These are phyloP conservation scores for Nebria salina DNA, from an alignment of 2,888 invertebrate genomes.

Conservation along the genomic window DNA sequence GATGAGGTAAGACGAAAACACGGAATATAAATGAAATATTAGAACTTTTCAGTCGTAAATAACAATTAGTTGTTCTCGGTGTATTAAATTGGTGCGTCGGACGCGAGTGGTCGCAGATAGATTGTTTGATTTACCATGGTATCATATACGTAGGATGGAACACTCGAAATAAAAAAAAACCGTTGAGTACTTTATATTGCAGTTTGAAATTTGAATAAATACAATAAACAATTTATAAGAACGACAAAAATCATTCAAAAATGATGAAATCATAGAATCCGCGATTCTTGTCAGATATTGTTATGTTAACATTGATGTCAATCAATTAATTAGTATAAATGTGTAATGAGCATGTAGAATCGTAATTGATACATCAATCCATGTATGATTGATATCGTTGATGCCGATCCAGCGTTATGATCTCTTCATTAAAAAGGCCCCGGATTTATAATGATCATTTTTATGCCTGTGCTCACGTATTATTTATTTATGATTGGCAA, in stretches of 20 bases:
- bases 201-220: too few relatives aligned
- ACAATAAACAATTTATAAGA: too few relatives aligned
- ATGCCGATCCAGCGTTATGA: conserved; percentile 7
- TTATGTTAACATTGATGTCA: too few relatives aligned
- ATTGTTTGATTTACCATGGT: conserved; percentile 10
- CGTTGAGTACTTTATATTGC: background rate
- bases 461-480: conserved; percentile 20
- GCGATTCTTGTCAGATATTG: too few relatives aligned
- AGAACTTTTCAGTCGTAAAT: conserved; percentile 26
- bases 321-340: too few relatives aligned
- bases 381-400: background rate
- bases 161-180: background rate
- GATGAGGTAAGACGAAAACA: conserved; percentile 22
- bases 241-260: too few relatives aligned
- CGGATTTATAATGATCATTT: conserved; percentile 38
- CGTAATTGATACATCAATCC: background rate
- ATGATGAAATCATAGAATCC: too few relatives aligned
- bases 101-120: conserved; percentile 5
- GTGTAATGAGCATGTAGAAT: too few relatives aligned
- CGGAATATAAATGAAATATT: conserved; percentile 43
- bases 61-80: conserved; percentile 29
- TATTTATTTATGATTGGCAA: conserved; percentile 22
- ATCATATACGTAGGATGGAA: background rate
- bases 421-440: conserved; percentile 30
- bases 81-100: conserved; percentile 34